Base-by-base conservation (phyloP, 2,888 invertebrate genomes). In the Celastrina argiolus region DNA sequence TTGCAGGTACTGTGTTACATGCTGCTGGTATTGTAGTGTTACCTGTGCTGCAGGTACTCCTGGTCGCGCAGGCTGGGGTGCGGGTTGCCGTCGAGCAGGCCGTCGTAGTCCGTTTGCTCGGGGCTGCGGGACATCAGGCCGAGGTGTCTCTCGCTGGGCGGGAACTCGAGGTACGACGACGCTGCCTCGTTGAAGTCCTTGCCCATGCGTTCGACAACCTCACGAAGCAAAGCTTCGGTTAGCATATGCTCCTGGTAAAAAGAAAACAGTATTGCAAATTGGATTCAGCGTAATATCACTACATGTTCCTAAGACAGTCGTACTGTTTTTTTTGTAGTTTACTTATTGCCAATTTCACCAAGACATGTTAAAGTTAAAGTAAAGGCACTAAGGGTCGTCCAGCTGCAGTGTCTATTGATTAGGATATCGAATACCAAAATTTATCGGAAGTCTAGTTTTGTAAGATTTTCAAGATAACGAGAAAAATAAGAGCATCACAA, bases 31-130 rank as follows among this genome's bases (percentile, higher is more conserved):
- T 31, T 31, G 31, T 10, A 16, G 14, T 56, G 10, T 45, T 61
- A 91, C 91, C 95, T 96, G 83, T 97, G 97, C 79, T 96, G 96
- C 74, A 97, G 79, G 79, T 95, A 97, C 80, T 98, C 97, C 76
- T 96, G 96, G 83, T 97, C 97, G 31, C 98, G 93, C 69, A 97
- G 92, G 73, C 96, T 96, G 4, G 96, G 96, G 84, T 94, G 94
- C 16, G 94, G 93, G 81, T 94, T 95, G 39, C 93, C 91, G 58
- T 94, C 94, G 69, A 94, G 92, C 26, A 95, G 82, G 22, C 93
- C 92, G 71, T 96, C 96, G 79, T 96, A 96, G 80, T 96, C 96
- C 72, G 75, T 94, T 93, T 77, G 90, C 90, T 80, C 93, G 92
- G 76, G 92, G 78, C 67, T 93, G 1, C 93, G 88, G 1, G 93